phyloP scores from a whole-genome alignment of 2,888 invertebrate species.

The Metellina segmentata region DNA sequence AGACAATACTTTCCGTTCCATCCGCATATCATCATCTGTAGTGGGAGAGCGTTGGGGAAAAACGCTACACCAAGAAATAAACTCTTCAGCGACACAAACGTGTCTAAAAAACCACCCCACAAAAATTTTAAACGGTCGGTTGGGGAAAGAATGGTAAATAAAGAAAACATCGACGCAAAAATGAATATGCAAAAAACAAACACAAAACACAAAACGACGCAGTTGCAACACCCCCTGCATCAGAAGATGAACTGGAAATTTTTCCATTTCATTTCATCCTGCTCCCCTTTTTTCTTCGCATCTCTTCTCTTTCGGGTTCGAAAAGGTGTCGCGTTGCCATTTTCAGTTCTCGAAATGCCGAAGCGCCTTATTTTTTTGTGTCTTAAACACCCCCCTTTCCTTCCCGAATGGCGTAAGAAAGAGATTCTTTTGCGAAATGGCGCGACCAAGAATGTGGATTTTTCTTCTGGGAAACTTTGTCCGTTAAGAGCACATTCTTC shows the following conservation, averaged over 20 bases:
- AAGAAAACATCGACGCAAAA: slow-evolving; percentile 2
- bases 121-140: neutral
- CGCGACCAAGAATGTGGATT: slow-evolving; percentile 48
- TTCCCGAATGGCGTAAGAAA: slow-evolving; percentile 10
- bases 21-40: too few species aligned
- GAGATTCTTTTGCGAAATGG: slow-evolving; percentile 58
- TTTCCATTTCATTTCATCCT: slow-evolving; percentile 47
- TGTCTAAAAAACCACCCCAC: neutral
- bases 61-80: neutral
- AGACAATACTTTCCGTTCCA: too few species aligned
- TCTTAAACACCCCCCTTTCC: neutral
- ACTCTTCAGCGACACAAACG: neutral
- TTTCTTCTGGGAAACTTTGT: slow-evolving; percentile 47
- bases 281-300: slow-evolving; percentile 12
- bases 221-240: slow-evolving; percentile 8
- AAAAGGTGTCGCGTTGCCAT: slow-evolving; percentile 60
- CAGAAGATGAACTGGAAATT: slow-evolving; percentile 24
- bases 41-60: too few species aligned
- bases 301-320: neutral
- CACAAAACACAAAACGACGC: slow-evolving; percentile 16
- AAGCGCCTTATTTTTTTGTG: slow-evolving; percentile 19
- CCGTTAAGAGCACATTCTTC: slow-evolving; percentile 56
- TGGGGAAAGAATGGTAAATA: neutral
- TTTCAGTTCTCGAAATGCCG: slow-evolving; percentile 63
- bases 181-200: slow-evolving; percentile 32